Evolutionary conservation across 2,113 vertebrate species (phyloP).

Genomic region (Irena cyanogastra): DNA sequence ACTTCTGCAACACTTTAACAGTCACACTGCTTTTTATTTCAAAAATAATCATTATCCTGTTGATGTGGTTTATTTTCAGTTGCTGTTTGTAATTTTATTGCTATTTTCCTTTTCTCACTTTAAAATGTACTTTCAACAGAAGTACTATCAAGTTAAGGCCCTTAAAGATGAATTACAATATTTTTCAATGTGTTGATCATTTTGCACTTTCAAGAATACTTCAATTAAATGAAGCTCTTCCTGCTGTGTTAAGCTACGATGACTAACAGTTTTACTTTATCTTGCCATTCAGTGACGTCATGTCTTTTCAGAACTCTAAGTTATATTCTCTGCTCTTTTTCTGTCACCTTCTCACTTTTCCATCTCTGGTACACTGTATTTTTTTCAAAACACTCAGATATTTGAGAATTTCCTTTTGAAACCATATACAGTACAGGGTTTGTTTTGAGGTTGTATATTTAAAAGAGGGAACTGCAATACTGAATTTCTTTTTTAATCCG

Average conservation of each 20-base stretch:
- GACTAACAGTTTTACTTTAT: not conserved
- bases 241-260: not conserved
- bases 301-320: not conserved
- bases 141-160: not conserved
- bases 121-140: not conserved
- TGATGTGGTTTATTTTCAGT: not conserved
- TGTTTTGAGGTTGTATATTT: not conserved
- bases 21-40: not conserved
- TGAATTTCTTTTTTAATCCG: conserved; percentile 19
- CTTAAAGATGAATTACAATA: not conserved
- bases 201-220: not conserved
- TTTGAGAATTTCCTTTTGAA: conserved; percentile 8
- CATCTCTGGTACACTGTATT: not conserved
- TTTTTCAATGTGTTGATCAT: not conserved
- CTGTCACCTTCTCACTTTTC: not conserved
- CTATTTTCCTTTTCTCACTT: not conserved
- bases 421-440: not conserved
- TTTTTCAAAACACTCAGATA: not conserved
- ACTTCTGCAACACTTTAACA: not conserved
- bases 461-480: conserved; percentile 15
- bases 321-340: not conserved
- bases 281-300: not conserved
- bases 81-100: not conserved
- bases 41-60: not conserved
- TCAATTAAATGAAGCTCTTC: not conserved